Evolutionary conservation across 2,888 invertebrate genomes (phyloP).

Genomic region (Sminthurides aquaticus): DNA sequence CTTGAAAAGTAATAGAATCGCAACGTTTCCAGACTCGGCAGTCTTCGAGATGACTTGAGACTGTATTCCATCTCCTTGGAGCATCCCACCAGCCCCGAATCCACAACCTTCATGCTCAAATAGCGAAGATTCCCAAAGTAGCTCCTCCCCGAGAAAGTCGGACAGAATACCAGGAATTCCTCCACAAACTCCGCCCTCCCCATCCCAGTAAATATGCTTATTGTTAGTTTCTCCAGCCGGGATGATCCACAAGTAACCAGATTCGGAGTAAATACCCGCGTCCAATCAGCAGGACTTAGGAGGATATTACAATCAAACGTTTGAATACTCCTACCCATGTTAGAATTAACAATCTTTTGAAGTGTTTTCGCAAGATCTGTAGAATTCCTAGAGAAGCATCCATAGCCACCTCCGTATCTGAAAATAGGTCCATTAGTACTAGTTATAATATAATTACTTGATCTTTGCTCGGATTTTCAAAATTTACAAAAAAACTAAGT

Average conservation of each 20-base stretch:
- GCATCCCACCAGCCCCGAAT: neutral
- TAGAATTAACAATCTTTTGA: neutral
- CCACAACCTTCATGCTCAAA: neutral
- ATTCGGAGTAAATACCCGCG: neutral
- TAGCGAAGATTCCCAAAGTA: neutral
- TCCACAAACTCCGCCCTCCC: neutral
- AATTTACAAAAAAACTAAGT: neutral
- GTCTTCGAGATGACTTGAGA: neutral
- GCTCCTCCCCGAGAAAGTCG: neutral
- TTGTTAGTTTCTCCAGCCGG: neutral
- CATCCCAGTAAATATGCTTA: neutral
- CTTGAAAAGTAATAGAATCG: conserved; percentile 1
- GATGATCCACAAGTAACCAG: neutral
- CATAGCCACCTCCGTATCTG: neutral
- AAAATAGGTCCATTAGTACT: no score
- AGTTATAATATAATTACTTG: neutral
- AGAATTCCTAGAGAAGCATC: neutral
- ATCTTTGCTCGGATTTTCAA: neutral
- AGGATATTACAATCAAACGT: neutral
- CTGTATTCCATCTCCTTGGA: neutral
- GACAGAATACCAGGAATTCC: neutral
- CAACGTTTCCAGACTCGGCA: neutral
- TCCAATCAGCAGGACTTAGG: neutral
- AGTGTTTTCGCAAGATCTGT: neutral
- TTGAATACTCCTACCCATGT: neutral